phyloP scores from a whole-genome alignment of 2,113 vertebrate genomes.

The Silurus meridionalis region DNA sequence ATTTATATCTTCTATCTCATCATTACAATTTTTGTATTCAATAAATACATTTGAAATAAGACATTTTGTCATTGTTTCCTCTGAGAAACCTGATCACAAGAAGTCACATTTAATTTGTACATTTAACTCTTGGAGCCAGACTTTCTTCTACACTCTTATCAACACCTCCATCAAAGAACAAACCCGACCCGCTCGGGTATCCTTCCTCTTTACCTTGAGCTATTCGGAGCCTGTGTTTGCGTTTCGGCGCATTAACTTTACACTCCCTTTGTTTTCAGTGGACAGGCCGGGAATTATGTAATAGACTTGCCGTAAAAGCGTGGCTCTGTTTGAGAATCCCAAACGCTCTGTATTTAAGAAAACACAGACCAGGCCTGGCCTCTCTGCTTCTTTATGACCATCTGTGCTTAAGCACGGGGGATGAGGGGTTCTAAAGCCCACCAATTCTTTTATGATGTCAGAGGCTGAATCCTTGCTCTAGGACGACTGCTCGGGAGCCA shows the following conservation, averaged over 20 bases:
- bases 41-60: not conserved
- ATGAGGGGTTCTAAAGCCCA: conserved; percentile 62
- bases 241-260: conserved; percentile 77
- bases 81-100: too few species aligned
- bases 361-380: conserved; percentile 60
- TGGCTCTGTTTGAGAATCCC: conserved; percentile 62
- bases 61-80: not conserved
- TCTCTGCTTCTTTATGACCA: conserved; percentile 62
- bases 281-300: conserved; percentile 71
- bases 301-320: conserved; percentile 68
- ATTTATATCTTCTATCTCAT: not conserved
- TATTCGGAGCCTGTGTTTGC: conserved; percentile 64
- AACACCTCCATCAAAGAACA: conserved; percentile 51
- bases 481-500: conserved; percentile 44
- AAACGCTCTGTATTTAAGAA: conserved; percentile 65
- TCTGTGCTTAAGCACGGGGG: conserved; percentile 51
- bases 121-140: conserved; percentile 6
- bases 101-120: not conserved
- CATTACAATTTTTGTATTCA: not conserved
- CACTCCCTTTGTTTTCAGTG: conserved; percentile 71
- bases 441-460: conserved; percentile 69
- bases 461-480: conserved; percentile 59
- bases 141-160: conserved; percentile 44
- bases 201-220: conserved; percentile 48
- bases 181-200: conserved; percentile 42